Percentiles rank a stretch among this genome's conserved stretches.
These are phyloP conservation scores for Alethe diademata DNA, from an alignment of 2,113 vertebrate genomes.

Conservation along the genomic window DNA sequence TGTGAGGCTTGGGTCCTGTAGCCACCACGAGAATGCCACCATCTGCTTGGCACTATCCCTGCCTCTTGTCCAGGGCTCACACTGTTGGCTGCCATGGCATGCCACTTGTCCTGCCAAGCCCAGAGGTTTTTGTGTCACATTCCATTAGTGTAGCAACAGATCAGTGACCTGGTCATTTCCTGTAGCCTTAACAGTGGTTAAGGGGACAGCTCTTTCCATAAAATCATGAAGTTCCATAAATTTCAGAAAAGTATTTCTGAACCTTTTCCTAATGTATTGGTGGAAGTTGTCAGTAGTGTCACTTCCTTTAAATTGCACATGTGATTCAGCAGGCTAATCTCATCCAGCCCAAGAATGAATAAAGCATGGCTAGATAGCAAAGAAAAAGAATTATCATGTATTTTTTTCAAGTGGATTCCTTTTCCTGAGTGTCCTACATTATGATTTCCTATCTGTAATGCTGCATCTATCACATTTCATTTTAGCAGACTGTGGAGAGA, in stretches of 20 bases:
- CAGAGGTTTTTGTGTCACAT: neutral
- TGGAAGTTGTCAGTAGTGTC: neutral
- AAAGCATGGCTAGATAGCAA: accelerated
- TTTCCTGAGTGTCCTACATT: neutral
- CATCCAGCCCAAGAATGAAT: neutral
- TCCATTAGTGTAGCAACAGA: neutral
- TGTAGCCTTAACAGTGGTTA: neutral
- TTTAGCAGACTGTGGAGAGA: neutral
- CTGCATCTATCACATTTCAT: neutral
- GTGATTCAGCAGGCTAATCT: neutral
- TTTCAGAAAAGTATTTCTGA: neutral
- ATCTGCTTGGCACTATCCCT: neutral
- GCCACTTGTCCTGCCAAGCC: neutral
- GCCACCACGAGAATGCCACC: too few species aligned
- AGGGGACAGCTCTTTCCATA: neutral
- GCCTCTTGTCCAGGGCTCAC: neutral
- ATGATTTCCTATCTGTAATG: neutral
- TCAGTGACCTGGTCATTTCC: neutral
- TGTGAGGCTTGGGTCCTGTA: neutral
- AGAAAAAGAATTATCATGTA: neutral
- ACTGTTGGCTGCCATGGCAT: neutral
- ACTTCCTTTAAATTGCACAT: neutral
- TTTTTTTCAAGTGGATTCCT: neutral
- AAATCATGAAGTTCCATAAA: neutral
- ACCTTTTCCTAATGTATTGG: neutral